Base-by-base conservation (phyloP, 2,797 vertebrate genomes). In the Microhierax caerulescens region DNA sequence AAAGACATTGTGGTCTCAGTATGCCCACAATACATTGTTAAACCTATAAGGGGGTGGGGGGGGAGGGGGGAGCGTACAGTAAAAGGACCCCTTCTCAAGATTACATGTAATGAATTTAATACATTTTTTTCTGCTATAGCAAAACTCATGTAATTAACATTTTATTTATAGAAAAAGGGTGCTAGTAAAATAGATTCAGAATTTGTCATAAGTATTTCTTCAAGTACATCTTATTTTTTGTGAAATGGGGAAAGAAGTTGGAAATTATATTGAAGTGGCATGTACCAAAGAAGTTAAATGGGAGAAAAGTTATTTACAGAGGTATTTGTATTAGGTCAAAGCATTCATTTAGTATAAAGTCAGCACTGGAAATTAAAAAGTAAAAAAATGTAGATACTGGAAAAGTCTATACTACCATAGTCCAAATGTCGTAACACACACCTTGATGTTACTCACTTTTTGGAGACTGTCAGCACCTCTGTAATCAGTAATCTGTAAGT, bases 401-500 rank as follows among this genome's bases (percentile, higher is more conserved):
- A 79, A 41, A 80, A 51, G 34, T 79, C 51, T 79, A 5, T 39
- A 17, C 27, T 76, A 11, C 60, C n/a, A 12, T 27, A 45, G 45
- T 51, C 64, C 67, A 70, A 72, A 76, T 47, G 69, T 36, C 95
- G 64, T 94, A 84, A 86, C 39, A 37, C 48, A 89, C 60, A 48
- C 90, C 3, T 2, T 87, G 74, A 57, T 22, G 51, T 92, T 92
- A 70, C 34, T 85, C 88, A 77, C 28, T 74, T 90, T 92, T 91
- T 82, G 57, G 84, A 77, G 64, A 53, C 43, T 88, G 74, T 92
- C 92, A 94, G 74, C 75, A 87, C 80, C 60, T 85, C 70, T 92
- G 36, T 85, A 92, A 91, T 88, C 77, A 74, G 56, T 64, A 90
- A 88, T 84, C 68, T 93, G 64, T 77, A 89, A 95, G 72, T 59